Base-by-base conservation (phyloP, 2,888 invertebrate species). In the Torymus auratus region DNA sequence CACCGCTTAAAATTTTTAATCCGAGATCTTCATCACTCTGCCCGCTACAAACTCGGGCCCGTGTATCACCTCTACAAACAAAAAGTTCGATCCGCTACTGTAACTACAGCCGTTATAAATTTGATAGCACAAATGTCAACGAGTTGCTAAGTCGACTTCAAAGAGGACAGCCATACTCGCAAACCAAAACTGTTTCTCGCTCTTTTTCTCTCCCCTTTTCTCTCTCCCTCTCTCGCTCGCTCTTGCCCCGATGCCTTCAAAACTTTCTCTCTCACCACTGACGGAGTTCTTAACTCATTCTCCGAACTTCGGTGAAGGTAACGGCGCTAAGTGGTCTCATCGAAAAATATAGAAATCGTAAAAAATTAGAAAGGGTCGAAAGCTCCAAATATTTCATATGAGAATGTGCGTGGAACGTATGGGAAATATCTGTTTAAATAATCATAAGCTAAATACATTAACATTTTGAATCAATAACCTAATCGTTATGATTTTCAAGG, bases 271-370 rank as follows among this genome's bases (percentile, higher is more conserved):
- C 3, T 14, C 12, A 15, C 52, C 4, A 41, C 41, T 41, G 41
- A 41, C 10, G 5, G 73, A 81, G 78, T 78, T 75, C 71, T 71
- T 81, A 81, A 81, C 74, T 81, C 78, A 81, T 81, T 81, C 73
- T 74, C 60, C 61, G 53, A 10, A 52, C 71, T 69, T 55, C 11
- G 52, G 14, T 60, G 41, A 55, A 56, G 20, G 10, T 10, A 41
- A 7, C 41, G 7, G n/a, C 15, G n/a, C 67, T 60, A 55, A 77
- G 56, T 62, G 50, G 50, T 70, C 1, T 28, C 17, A 14, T 68
- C 2, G 11, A 61, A 76, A 41, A 41, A 41, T 41, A 41, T 41
- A 41, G 41, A 41, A 41, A 41, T 41, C 41, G 41, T 5, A 10
- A 41, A 41, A 41, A 41, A 7, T 41, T 41, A 41, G 41, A 7